Evolutionary conservation across 2,113 vertebrate species (phyloP), one percentile per base, ranked within the genome.

Genomic region (Takifugu flavidus): DNA sequence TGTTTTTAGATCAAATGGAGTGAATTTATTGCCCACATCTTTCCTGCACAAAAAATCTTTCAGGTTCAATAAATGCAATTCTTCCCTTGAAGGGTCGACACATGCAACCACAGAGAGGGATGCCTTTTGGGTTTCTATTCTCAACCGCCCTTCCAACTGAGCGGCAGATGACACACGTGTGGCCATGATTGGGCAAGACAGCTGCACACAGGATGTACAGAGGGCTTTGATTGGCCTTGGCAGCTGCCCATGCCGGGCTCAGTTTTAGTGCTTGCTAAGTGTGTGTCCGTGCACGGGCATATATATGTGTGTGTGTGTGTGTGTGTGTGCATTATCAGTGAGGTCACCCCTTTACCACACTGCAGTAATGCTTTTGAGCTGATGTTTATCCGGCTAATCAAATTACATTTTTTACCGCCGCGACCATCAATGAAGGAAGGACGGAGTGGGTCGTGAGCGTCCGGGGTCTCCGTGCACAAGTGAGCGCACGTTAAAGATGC

Each of bases 161-260:
- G 82, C 78, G 72, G 80, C 86, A 83, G 81, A 89, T 84, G 83
- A 87, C 82, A 86, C 86, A 89, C 79, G 62, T 85, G 80, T 82
- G 54, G 67, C 79, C 49, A 51, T 84, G 86, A 89, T 79, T 88
- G 82, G 85, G 71, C 10, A 6, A 68, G 88, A 87, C 88, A 88
- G 88, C 88, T 89, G 86, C 75, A 81, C 74, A 64, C 68, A 77
- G 80, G 72, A 86, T 83, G 82, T 80, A 87, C 82, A 78, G 83
- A 71, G 82, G 70, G 66, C 84, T 86, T 85, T 89, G 86, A 88
- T 85, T 89, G 88, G 85, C 82, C 79, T 84, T 87, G 86, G 86
- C 88, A 89, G 88, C 88, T 88, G 86, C 80, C 84, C 82, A 80
- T 62, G 72, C 67, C 6, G 3, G 55, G 75, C 78, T 85, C 80